phyloP scores from a whole-genome alignment of 2,113 vertebrate genomes.

The Podarcis cretensis region DNA sequence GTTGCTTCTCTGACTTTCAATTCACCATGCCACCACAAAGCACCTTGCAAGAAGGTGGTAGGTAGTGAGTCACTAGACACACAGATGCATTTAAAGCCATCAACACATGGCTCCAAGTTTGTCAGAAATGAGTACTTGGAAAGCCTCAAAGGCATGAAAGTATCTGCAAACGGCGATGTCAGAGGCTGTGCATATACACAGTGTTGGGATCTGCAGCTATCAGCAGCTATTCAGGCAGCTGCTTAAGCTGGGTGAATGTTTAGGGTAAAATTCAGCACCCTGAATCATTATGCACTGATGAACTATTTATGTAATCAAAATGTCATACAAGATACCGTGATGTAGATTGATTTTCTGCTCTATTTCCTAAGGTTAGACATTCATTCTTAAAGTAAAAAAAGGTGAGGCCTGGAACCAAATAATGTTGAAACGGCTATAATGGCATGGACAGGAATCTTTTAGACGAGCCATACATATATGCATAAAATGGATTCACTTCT shows the following conservation, averaged over 20 bases:
- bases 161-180: background rate
- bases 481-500: background rate
- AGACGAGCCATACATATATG: background rate
- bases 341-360: slow-evolving; percentile 71
- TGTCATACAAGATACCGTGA: slow-evolving; percentile 49
- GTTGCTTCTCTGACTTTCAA: background rate
- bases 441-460: background rate
- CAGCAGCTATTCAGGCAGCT: background rate
- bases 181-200: background rate
- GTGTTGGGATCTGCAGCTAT: background rate
- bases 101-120: background rate
- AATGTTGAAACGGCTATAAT: background rate
- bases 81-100: background rate
- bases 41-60: background rate
- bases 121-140: background rate
- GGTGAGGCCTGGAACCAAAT: slow-evolving; percentile 1
- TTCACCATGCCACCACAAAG: background rate
- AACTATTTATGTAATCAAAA: slow-evolving; percentile 61
- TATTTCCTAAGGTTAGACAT: slow-evolving; percentile 64
- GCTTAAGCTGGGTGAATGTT: slow-evolving; percentile 33
- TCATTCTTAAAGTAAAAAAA: slow-evolving; percentile 35
- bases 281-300: slow-evolving; percentile 49
- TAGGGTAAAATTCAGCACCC: slow-evolving; percentile 51
- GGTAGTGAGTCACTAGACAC: background rate
- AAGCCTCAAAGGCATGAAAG: background rate